Evolutionary conservation across 2,888 invertebrate species (phyloP).

Genomic region (Apotomis betuletana): DNA sequence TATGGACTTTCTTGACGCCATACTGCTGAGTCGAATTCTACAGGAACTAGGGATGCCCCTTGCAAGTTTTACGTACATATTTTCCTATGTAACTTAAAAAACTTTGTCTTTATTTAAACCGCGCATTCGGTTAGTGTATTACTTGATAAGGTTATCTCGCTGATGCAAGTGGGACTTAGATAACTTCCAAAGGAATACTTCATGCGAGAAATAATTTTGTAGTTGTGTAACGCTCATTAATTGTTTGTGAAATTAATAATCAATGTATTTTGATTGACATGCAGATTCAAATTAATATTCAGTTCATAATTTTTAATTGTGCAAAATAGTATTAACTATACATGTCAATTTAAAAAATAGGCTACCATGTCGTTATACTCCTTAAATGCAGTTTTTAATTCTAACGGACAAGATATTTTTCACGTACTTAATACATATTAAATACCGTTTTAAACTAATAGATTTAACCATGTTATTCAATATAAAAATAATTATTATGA

Average conservation of each 20-base stretch:
- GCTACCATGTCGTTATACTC: conserved; percentile 6
- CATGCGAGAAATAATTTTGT: too few species aligned
- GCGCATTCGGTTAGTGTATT: too few species aligned
- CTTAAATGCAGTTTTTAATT: neutral
- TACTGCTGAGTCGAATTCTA: neutral
- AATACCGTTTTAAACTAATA: neutral
- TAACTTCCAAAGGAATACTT: neutral
- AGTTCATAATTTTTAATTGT: neutral
- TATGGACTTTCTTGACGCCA: neutral
- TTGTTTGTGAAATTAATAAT: too few species aligned
- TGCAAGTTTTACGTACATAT: neutral
- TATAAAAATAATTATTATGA: neutral
- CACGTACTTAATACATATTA: neutral
- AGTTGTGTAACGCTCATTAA: too few species aligned
- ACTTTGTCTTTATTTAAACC: too few species aligned
- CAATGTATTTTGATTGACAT: too few species aligned
- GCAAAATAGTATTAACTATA: neutral
- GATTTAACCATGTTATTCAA: neutral
- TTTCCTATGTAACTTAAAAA: too few species aligned
- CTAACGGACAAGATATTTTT: conserved; percentile 5
- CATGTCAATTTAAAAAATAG: neutral
- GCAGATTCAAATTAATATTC: neutral
- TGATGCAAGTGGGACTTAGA: too few species aligned
- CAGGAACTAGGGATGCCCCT: neutral
- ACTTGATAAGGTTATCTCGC: too few species aligned